phyloP scores from a whole-genome alignment of 2,113 vertebrate genomes.

The Synodontis membranacea region DNA sequence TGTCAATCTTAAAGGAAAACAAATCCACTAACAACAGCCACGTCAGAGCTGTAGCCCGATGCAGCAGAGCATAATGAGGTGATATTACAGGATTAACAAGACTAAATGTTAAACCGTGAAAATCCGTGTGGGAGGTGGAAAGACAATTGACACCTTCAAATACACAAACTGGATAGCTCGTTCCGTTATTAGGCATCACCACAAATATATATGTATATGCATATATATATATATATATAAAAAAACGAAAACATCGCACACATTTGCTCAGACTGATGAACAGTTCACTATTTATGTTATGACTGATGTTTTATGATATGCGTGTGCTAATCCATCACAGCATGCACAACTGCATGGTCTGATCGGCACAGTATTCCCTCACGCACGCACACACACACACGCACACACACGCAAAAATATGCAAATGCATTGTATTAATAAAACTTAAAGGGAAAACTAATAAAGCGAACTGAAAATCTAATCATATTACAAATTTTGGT shows the following conservation, averaged over 20 bases:
- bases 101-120: constrained; percentile 67
- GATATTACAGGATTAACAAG: constrained; percentile 70
- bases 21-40: constrained; percentile 16
- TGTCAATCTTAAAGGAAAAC: constrained; percentile 28
- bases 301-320: constrained; percentile 1
- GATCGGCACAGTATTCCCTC: constrained; percentile 5
- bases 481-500: neutral
- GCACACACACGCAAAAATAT: neutral
- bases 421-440: neutral
- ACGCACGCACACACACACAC: neutral
- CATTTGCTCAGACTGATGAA: neutral
- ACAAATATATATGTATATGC: neutral
- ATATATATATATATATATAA: neutral
- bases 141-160: constrained; percentile 40
- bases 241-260: neutral
- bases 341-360: constrained; percentile 27
- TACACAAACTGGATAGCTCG: constrained; percentile 7
- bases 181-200: neutral
- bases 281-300: neutral
- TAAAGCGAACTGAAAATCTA: neutral
- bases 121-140: constrained; percentile 57
- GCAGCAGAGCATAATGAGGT: constrained; percentile 66
- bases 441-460: neutral
- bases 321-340: constrained; percentile 11
- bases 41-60: constrained; percentile 56